Evolutionary conservation across 2,113 vertebrate species (phyloP), one percentile per base, ranked within the genome.

Genomic region (Pteruthius melanotis): DNA sequence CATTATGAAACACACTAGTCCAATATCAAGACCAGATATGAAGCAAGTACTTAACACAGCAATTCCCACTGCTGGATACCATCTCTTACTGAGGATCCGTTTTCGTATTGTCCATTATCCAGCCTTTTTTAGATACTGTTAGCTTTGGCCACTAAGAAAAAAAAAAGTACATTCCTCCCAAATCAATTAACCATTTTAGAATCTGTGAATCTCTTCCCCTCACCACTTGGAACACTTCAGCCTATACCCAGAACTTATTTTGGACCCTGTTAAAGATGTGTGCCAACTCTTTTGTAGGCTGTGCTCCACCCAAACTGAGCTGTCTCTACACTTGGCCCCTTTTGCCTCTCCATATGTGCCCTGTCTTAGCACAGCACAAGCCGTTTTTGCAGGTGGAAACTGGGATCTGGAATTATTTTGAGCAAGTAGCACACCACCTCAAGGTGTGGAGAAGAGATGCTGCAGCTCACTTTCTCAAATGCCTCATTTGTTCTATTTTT

Each of bases 91-190:
- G 50, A 79, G 20, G 15, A 69, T n/a, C 42, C 8, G 6, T 49
- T 83, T 82, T 71, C 33, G 5, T 77, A 61, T 27, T 57, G 24
- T 40, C 42, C 66, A 80, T 5, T 52, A 69, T 8, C 10, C 76
- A 76, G 40, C 4, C 8, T 68, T 35, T 87, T 92, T 69, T 37
- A 83, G 63, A 45, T 5, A 49, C 11, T 64, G 16, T 17, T 49
- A 68, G 33, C 37, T 76, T 49, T 80, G 56, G 37, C 20, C 54
- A 69, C 39, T 44, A 61, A 56, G 15, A 31, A 83, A 60, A 78
- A 75, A 74, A 30, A 0, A 1, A 4, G 2, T 16, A 4, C 40
- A 68, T 10, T 12, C 27, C 24, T 72, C 44, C 13, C 30, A 79
- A 31, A 3, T 23, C 45, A 65, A 68, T 40, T 78, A 47, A 70